A percentile compares a stretch with the other conserved stretches of the same genome.
phyloP scores from a whole-genome alignment of 2,888 invertebrate genomes.

The Polymixis lichenea region DNA sequence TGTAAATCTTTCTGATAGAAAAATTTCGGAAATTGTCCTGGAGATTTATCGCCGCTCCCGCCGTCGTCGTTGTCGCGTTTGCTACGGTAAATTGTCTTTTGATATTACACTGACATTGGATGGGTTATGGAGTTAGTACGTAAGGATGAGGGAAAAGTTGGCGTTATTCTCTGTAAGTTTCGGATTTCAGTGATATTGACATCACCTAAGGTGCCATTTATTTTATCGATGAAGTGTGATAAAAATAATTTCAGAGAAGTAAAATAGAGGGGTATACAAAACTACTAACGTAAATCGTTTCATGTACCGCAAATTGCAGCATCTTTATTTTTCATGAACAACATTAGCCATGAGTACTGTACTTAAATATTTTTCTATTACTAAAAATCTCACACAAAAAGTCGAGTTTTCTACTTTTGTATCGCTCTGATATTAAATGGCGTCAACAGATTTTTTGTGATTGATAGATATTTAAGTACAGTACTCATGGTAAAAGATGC shows the following conservation, averaged over 20 bases:
- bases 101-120: constrained; percentile 74
- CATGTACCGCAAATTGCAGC: too few relatives aligned
- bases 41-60: constrained; percentile 79
- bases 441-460: too few relatives aligned
- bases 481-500: too few relatives aligned
- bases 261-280: constrained; percentile 5
- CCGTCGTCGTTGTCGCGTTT: constrained; percentile 70
- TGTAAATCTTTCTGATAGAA: constrained; percentile 88
- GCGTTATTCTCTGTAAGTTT: constrained; percentile 47
- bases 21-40: constrained; percentile 89
- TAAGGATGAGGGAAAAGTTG: constrained; percentile 44
- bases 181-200: constrained; percentile 46
- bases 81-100: constrained; percentile 83
- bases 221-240: constrained; percentile 26
- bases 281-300: background rate
- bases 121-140: constrained; percentile 67
- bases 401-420: too few relatives aligned
- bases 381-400: too few relatives aligned
- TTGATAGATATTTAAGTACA: too few relatives aligned
- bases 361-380: too few relatives aligned
- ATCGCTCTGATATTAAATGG: too few relatives aligned
- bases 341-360: too few relatives aligned
- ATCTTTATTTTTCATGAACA: too few relatives aligned
- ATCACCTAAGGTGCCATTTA: constrained; percentile 21
- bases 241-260: constrained; percentile 13